Conservation (phyloP, 2,888 invertebrate genomes). For the Polydrusus cervinus region DNA sequence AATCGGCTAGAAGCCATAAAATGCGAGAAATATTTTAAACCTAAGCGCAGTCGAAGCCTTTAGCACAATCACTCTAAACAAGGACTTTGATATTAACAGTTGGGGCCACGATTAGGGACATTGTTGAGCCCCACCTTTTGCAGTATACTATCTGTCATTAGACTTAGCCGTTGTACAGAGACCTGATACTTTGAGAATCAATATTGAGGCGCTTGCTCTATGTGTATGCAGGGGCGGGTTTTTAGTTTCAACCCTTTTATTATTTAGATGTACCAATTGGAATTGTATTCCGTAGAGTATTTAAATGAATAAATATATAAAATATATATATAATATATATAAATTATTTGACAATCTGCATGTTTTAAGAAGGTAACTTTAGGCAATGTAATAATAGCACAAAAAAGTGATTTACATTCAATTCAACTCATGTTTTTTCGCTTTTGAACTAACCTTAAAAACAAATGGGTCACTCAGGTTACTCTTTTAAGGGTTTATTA, state of each 20-base stretch:
- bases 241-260: conserved; percentile 43
- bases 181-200: conserved; percentile 59
- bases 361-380: too few relatives aligned
- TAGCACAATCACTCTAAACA: conserved; percentile 35
- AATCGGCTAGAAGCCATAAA: conserved; percentile 54
- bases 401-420: too few relatives aligned
- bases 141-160: conserved; percentile 61
- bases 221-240: conserved; percentile 55
- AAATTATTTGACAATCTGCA: neutral
- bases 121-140: conserved; percentile 66
- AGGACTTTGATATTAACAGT: conserved; percentile 32
- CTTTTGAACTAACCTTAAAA: too few relatives aligned
- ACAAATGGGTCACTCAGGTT: too few relatives aligned
- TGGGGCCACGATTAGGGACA: conserved; percentile 55
- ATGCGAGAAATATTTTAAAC: conserved; percentile 32
- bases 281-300: too few relatives aligned
- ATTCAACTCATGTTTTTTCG: too few relatives aligned
- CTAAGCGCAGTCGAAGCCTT: conserved; percentile 20
- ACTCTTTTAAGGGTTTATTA: too few relatives aligned
- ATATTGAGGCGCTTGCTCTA: conserved; percentile 65
- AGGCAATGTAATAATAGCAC: too few relatives aligned
- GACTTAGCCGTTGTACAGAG: conserved; percentile 53
- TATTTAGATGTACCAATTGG: too few relatives aligned
- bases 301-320: too few relatives aligned
- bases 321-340: too few relatives aligned